Conservation (phyloP, 2,888 invertebrate species). For the Himalopsyche japonica region DNA sequence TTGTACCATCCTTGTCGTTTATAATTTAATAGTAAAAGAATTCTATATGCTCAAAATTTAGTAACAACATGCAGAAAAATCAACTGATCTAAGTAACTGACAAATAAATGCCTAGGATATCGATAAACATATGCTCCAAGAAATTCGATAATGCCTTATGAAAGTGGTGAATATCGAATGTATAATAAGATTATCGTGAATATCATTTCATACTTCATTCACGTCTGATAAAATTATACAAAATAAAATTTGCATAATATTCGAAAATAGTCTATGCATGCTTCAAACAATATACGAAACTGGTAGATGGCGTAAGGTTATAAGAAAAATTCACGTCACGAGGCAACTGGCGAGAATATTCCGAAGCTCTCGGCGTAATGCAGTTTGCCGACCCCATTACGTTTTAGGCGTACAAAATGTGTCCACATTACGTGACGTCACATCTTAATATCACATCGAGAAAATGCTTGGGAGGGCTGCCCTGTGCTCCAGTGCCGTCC, state of each 20-base stretch:
- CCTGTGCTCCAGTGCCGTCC: not conserved
- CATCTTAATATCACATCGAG: not conserved
- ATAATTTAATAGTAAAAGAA: too few relatives aligned
- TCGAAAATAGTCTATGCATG: not conserved
- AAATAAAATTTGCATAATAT: not conserved
- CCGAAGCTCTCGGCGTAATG: not conserved
- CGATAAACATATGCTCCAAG: too few relatives aligned
- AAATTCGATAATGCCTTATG: too few relatives aligned
- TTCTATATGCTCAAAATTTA: too few relatives aligned
- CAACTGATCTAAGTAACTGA: too few relatives aligned
- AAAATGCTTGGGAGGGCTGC: not conserved
- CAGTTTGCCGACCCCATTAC: conserved; percentile 1
- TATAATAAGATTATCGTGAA: too few relatives aligned
- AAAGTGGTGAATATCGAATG: too few relatives aligned
- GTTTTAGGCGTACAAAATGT: not conserved
- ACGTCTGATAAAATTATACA: not conserved
- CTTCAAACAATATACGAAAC: not conserved
- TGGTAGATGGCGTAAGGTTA: not conserved
- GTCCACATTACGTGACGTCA: not conserved
- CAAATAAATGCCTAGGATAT: too few relatives aligned
- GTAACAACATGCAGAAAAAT: too few relatives aligned
- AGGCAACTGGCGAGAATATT: not conserved
- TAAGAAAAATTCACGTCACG: not conserved
- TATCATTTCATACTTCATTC: not conserved
- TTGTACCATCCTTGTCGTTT: too few relatives aligned